Evolutionary conservation across 2,888 invertebrate genomes (phyloP).

Genomic region (Drosophila quinaria): DNA sequence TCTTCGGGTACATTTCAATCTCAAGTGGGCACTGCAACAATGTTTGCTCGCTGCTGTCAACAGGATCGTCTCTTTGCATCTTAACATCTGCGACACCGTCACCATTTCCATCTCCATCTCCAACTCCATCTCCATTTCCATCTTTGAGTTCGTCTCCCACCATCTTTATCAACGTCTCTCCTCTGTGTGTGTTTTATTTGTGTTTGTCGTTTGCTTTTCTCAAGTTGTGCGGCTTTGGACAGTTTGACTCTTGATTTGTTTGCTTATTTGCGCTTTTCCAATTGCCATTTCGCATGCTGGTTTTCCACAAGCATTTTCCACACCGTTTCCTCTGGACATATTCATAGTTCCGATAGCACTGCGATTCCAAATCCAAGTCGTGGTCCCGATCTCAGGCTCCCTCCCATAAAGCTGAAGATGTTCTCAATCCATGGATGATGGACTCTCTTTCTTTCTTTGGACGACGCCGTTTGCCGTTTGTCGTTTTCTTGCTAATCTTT

Average conservation of each 20-base stretch:
- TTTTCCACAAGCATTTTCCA: slow-evolving; percentile 63
- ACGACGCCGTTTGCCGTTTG: slow-evolving; percentile 41
- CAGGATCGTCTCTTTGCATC: slow-evolving; percentile 48
- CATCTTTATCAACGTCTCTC: slow-evolving; percentile 16
- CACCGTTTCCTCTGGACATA: slow-evolving; percentile 33
- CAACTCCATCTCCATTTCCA: slow-evolving; percentile 6
- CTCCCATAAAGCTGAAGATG: slow-evolving; percentile 38
- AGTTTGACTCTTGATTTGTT: slow-evolving; percentile 55
- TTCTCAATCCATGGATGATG: slow-evolving; percentile 58
- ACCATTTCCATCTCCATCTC: slow-evolving; percentile 11
- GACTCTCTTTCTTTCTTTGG: slow-evolving; percentile 38
- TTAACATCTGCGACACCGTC: slow-evolving; percentile 12
- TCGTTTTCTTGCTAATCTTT: slow-evolving; percentile 6
- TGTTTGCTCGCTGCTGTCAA: slow-evolving; percentile 62
- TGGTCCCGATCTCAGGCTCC: slow-evolving; percentile 8
- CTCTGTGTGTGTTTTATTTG: slow-evolving; percentile 18
- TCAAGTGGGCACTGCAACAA: slow-evolving; percentile 56
- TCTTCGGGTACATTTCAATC: slow-evolving; percentile 54
- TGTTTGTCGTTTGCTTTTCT: slow-evolving; percentile 34
- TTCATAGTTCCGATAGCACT: neutral
- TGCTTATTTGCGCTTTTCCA: slow-evolving; percentile 63
- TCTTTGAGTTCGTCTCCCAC: slow-evolving; percentile 5
- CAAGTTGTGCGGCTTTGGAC: slow-evolving; percentile 38
- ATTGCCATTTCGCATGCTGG: slow-evolving; percentile 53
- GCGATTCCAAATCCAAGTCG: neutral